Percentiles rank a stretch among this genome's conserved stretches.
phyloP scores from a whole-genome alignment of 2,888 invertebrate genomes.

The Sminthurides aquaticus region DNA sequence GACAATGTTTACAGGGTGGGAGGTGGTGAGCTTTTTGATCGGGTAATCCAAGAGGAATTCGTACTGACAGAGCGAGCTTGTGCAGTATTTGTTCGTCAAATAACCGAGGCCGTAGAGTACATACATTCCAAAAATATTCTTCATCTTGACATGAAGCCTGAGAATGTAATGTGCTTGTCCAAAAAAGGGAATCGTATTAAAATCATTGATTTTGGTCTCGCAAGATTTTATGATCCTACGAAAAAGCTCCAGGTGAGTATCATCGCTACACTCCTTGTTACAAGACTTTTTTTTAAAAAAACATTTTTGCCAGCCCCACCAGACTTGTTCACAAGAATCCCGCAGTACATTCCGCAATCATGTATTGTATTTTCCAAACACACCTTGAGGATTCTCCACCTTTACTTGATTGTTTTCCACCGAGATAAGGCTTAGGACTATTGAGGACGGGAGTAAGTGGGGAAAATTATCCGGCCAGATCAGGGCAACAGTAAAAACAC shows the following conservation, averaged over 20 bases:
- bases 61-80: slow-evolving; percentile 93
- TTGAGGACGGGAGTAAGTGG: no score
- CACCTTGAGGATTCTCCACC: no score
- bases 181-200: slow-evolving; percentile 96
- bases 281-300: no score
- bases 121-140: slow-evolving; percentile 92
- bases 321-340: no score
- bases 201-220: slow-evolving; percentile 96
- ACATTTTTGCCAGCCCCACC: no score
- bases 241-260: slow-evolving; percentile 66
- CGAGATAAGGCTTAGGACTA: no score
- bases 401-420: no score
- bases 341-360: no score
- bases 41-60: slow-evolving; percentile 97
- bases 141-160: slow-evolving; percentile 98
- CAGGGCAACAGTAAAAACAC: no score
- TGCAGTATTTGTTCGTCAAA: slow-evolving; percentile 93
- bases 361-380: no score
- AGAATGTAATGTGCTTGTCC: slow-evolving; percentile 94
- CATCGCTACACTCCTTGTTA: no score
- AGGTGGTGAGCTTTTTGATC: slow-evolving; percentile 96
- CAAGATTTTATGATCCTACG: slow-evolving; percentile 81
- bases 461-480: no score
- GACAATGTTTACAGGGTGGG: slow-evolving; percentile 71
- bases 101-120: slow-evolving; percentile 95